Base-by-base conservation (phyloP, 2,113 vertebrate species). In the Chiloscyllium plagiosum region DNA sequence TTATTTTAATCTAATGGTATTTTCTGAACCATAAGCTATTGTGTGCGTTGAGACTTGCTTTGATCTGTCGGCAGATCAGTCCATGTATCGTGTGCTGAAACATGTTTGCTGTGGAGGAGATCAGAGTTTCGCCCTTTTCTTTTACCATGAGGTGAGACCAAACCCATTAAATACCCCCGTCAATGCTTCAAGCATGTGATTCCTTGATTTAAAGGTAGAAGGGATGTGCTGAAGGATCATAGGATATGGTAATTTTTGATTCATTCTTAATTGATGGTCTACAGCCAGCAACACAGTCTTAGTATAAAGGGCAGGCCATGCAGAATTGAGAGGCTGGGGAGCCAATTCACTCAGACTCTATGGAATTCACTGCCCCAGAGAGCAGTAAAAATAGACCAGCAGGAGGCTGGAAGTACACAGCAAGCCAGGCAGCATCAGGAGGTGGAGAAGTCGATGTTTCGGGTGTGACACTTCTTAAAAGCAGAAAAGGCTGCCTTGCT, bases 101-200 rank as follows among this genome's bases (percentile, higher is more conserved):
- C 98, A 98, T 97, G 98, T 99, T 96, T 98, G 98, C 97, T 98
- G 98, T 97, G 99, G 99, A 97, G 99, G 98, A 96, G 98, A 99
- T 97, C 99, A 99, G 96, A 98, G 98, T 80, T 99, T 99, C 97
- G 97, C 99, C 95, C 97, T 99, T 97, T 98, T 98, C 96, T 98
- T 98, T 87, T 97, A 97, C 97, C 97, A 98, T 0, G 98, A 99
- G 98, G 99, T 99, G 98, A 97, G 96, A 52, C 19, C 52, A 96
- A 47, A 95, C 52, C 24, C 42, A 52, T 42, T 29, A 52, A 95
- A 68, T 2, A 13, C 26, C 10, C 2, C 50, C 8, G 2, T 42
- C 7, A 95, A 6, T 72, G 24, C 3, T 52, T 72, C 90, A 68
- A 42, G 17, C 2, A 12, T 93, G 61, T 68, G 22, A 33, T 37